A percentile compares a stretch with the other conserved stretches of the same genome.
Conservation (phyloP, 2,797 vertebrate genomes). For the Helicolenus hilgendorfi region DNA sequence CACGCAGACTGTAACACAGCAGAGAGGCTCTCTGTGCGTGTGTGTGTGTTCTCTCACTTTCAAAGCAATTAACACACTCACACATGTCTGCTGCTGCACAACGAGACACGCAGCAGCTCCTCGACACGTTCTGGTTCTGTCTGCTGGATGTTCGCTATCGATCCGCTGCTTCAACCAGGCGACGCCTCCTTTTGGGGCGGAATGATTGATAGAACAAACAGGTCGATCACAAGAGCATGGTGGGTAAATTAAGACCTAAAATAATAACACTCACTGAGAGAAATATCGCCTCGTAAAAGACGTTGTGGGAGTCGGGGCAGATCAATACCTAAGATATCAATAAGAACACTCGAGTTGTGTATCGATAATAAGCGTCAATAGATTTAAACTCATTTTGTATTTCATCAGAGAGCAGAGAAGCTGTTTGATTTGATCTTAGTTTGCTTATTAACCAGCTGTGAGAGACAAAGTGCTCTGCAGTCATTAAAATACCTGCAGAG, state of each 20-base stretch:
- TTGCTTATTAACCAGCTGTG: neutral
- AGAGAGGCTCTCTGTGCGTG: neutral
- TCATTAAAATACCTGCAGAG: neutral
- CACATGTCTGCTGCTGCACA: neutral
- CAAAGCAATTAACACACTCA: slow-evolving; percentile 29
- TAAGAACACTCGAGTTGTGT: neutral
- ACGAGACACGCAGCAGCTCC: neutral
- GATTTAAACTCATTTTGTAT: neutral
- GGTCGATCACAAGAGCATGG: slow-evolving; percentile 9
- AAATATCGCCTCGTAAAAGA: neutral
- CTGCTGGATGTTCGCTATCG: slow-evolving; percentile 32
- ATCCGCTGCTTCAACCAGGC: slow-evolving; percentile 18
- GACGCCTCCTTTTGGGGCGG: slow-evolving; percentile 26
- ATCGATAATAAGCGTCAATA: neutral
- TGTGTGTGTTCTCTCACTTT: neutral
- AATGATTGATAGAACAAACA: slow-evolving; percentile 30
- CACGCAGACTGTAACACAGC: slow-evolving; percentile 19
- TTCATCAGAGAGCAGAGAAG: neutral
- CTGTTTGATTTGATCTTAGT: neutral
- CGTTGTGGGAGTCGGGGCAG: neutral
- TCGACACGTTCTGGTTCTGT: neutral
- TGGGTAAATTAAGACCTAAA: slow-evolving; percentile 37
- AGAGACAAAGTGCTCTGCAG: neutral
- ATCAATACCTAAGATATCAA: neutral
- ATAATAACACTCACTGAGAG: neutral